Base-by-base conservation (phyloP, 2,797 vertebrate species). In the Lepus townsendii region DNA sequence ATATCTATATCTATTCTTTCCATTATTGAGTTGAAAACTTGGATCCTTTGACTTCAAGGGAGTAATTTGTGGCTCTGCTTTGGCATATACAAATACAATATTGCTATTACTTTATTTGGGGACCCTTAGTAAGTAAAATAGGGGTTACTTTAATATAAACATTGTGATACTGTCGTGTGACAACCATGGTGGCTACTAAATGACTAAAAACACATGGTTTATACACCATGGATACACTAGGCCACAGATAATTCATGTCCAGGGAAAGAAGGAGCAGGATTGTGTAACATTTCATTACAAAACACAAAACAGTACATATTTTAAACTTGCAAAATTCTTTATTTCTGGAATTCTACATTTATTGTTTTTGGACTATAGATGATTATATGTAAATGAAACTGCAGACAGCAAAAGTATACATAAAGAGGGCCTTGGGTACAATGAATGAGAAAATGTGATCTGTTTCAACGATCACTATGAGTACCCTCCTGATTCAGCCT, bases 401-500 rank as follows among this genome's bases (percentile, higher is more conserved):
- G 54, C 16, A 68, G 11, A 57, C n/a, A 52, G 13, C 30, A 3
- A 77, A 63, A 38, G 1, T 35, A 8, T 60, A 12, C 16, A 38
- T 24, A 35, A 88, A 13, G 10, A n/a, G 13, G 12, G n/a, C 6
- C 22, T 38, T 12, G 2, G 9, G 57, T 7, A 35, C 1, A 32
- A 11, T 38, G 17, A 50, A 19, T 47, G 54, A 42, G 30, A 50
- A 42, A 42, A 42, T 42, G 42, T 8, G 30, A 66, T 88, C 30
- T n/a, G 5, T 71, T 85, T 73, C 2, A 69, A 90, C 63, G 10
- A 2, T 3, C 14, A 42, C 14, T 24, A 30, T 13, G 75, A n/a
- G 10, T 20, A 1, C 3, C 42, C 30, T 73, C 10, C 10, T 16
- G 3, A 69, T 26, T n/a, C 14, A 32, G 16, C 5, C 7, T 0